Percentiles rank a stretch among this genome's conserved stretches.
phyloP scores from a whole-genome alignment of 1,140 invertebrate genomes.

The Drosophila nikananu region DNA sequence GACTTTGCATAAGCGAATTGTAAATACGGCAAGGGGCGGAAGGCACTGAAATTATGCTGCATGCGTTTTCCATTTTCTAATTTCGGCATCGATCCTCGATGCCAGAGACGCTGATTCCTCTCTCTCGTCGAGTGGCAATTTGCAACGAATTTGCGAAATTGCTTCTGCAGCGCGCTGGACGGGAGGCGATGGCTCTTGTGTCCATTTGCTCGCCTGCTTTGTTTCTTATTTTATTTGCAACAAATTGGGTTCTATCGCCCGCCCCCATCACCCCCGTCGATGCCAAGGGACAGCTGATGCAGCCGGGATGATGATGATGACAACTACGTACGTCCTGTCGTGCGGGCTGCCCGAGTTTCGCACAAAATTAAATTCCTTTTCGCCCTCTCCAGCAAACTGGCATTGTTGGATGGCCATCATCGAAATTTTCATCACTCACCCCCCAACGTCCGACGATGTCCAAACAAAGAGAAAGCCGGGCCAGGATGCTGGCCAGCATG shows the following conservation, averaged over 20 bases:
- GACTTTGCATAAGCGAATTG: conserved; percentile 82
- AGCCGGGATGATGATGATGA: conserved; percentile 39
- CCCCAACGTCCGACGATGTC: neutral
- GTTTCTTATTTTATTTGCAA: conserved; percentile 72
- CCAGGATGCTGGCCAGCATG: conserved; percentile 20
- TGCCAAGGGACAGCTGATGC: conserved; percentile 45
- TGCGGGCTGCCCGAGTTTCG: conserved; percentile 38
- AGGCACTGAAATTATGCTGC: conserved; percentile 40
- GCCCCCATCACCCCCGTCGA: conserved; percentile 14
- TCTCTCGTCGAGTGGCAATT: conserved; percentile 56
- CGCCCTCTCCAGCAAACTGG: conserved; percentile 35
- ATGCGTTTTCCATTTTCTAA: conserved; percentile 47
- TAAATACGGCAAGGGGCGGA: conserved; percentile 47
- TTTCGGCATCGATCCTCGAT: conserved; percentile 44
- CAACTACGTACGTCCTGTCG: conserved; percentile 34
- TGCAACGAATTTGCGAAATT: conserved; percentile 66
- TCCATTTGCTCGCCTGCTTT: conserved; percentile 30
- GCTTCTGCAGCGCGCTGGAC: conserved; percentile 19
- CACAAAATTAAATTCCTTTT: conserved; percentile 75
- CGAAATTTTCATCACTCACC: conserved; percentile 48
- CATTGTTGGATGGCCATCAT: conserved; percentile 51
- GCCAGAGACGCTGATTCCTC: conserved; percentile 16
- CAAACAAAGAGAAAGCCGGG: conserved; percentile 29
- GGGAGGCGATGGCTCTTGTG: conserved; percentile 12
- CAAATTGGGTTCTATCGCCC: conserved; percentile 70